phyloP scores from a whole-genome alignment of 2,888 invertebrate species.

The Tiliacea aurago region DNA sequence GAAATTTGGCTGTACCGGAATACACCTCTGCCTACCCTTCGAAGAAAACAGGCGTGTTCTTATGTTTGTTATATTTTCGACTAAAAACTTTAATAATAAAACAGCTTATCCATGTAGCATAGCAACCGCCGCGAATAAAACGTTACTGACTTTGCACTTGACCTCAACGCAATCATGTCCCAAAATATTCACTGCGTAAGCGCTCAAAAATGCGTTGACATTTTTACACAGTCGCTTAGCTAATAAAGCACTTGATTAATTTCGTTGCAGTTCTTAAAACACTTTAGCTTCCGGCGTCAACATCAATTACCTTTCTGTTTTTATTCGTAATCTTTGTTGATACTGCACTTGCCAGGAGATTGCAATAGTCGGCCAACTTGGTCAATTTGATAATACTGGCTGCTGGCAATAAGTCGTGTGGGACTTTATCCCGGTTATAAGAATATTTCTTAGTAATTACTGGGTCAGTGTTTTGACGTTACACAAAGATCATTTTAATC shows the following conservation, averaged over 20 bases:
- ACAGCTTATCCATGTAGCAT: slow-evolving; percentile 5
- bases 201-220: slow-evolving; percentile 52
- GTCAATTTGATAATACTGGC: slow-evolving; percentile 26
- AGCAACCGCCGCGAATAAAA: slow-evolving; percentile 33
- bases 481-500: neutral
- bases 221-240: slow-evolving; percentile 38
- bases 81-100: neutral
- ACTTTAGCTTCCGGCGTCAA: slow-evolving; percentile 24
- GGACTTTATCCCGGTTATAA: slow-evolving; percentile 12
- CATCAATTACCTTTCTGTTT: slow-evolving; percentile 38
- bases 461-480: neutral
- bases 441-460: slow-evolving; percentile 9
- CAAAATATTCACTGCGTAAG: slow-evolving; percentile 53
- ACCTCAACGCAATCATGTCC: slow-evolving; percentile 50
- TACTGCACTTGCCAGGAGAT: slow-evolving; percentile 38
- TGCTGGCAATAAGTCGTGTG: slow-evolving; percentile 24
- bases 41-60: neutral
- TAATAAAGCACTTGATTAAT: slow-evolving; percentile 54
- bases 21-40: neutral
- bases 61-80: neutral
- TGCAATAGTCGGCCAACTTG: slow-evolving; percentile 24
- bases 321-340: slow-evolving; percentile 52
- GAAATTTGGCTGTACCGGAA: neutral
- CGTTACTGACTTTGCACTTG: slow-evolving; percentile 51
- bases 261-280: slow-evolving; percentile 43